These are phyloP conservation scores for Bubo blakistoni DNA, from an alignment of 2,113 vertebrate species.

Conservation along the genomic window DNA sequence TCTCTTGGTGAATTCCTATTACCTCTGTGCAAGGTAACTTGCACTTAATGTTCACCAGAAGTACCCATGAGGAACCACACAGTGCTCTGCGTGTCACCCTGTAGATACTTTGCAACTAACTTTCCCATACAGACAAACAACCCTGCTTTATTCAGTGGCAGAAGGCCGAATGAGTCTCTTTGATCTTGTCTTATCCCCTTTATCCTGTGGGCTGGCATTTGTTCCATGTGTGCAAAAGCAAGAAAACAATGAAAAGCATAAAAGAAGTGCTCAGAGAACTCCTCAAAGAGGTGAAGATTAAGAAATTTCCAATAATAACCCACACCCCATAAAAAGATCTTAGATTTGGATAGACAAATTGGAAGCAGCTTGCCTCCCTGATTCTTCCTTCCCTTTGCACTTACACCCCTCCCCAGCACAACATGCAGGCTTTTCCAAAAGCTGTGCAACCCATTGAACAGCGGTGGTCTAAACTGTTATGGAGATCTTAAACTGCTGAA, in stretches of 20 bases:
- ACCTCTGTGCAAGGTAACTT: neutral
- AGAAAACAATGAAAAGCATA: neutral
- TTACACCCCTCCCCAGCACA: neutral
- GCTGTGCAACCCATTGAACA: slow-evolving; percentile 44
- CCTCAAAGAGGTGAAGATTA: neutral
- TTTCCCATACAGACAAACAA: neutral
- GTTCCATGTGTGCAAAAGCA: neutral
- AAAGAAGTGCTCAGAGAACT: neutral
- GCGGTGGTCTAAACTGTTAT: slow-evolving; percentile 31
- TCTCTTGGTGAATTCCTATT: neutral
- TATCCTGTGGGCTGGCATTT: neutral
- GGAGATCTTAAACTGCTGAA: slow-evolving; percentile 50
- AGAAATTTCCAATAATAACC: slow-evolving; percentile 5
- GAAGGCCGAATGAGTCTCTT: neutral
- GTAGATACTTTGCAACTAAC: neutral
- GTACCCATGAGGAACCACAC: neutral
- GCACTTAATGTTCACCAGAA: neutral
- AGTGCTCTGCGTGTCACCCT: neutral
- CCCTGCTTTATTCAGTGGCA: neutral
- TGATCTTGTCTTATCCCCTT: neutral
- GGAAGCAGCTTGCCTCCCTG: neutral
- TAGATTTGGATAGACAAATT: neutral
- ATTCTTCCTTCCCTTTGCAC: neutral
- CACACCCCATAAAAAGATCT: neutral
- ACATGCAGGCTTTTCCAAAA: neutral